These are phyloP conservation scores for Xerus inauris DNA, from an alignment of 2,113 vertebrate genomes.

Conservation along the genomic window DNA sequence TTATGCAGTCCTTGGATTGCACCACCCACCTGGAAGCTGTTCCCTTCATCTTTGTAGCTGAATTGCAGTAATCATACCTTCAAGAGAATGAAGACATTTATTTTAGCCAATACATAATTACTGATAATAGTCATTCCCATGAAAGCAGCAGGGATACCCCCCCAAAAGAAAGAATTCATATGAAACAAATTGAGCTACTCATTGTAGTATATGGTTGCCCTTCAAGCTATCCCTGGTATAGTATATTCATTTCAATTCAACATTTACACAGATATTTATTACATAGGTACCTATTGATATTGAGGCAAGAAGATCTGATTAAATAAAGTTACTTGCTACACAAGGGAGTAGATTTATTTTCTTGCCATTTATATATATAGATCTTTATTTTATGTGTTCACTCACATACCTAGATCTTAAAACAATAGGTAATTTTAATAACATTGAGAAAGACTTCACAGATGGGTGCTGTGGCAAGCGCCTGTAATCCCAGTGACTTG, in stretches of 20 bases:
- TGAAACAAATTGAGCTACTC: neutral
- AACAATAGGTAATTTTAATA: neutral
- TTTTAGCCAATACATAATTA: neutral
- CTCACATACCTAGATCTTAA: neutral
- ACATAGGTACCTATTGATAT: neutral
- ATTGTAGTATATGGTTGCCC: neutral
- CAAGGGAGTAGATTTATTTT: neutral
- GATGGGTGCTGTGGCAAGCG: too few relatives aligned
- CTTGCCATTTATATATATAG: conserved; percentile 25
- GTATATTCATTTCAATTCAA: neutral
- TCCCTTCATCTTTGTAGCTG: neutral
- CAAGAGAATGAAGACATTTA: neutral
- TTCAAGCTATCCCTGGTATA: neutral
- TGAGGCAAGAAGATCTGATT: neutral
- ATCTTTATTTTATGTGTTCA: neutral
- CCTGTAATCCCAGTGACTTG: too few relatives aligned
- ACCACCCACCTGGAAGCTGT: neutral
- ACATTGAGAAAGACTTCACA: neutral
- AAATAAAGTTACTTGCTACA: neutral
- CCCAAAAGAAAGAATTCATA: neutral
- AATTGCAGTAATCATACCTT: neutral
- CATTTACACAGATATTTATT: neutral
- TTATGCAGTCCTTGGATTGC: neutral
- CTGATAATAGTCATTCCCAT: neutral
- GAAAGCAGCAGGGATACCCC: neutral